Base-by-base conservation (phyloP, 92 coral and sea anemone genomes). In the Palythoa grandiflora region DNA sequence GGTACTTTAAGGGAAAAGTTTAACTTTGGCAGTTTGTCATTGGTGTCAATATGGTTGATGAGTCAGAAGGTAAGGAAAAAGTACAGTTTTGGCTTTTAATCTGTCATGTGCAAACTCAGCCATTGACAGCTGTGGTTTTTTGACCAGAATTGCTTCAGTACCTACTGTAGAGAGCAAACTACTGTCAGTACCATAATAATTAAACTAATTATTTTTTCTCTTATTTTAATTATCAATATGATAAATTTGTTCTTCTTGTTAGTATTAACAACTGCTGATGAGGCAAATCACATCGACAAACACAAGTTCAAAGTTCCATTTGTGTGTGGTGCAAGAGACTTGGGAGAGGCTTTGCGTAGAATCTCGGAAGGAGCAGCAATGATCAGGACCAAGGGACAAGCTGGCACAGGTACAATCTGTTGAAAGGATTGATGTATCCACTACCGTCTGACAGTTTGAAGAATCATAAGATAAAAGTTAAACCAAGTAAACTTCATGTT, bases 281-380 rank as follows among this genome's bases (percentile, higher is more conserved):
- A 95, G 73, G 85, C 95, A 35, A 88, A 97, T 76, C 99, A 97
- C 86, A 95, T 95, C 53, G 97, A 97, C 91, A 97, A 97, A 71
- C 98, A 95, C 87, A 91, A 90, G 79, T 97, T 97, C 71, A 97
- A 94, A 75, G 98, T 97, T 68, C 99, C 99, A 47, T 97, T 97
- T 91, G 99, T 97, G 16, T 97, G 99, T 95, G 99, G 99, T 28
- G 99, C 99, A 77, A 87, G 97, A 17, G 93, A 94, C 85, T 88
- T 97, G 55, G 99, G 99, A 8, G 98, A 97, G 92, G 99, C 99
- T n/a, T 91, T 97, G 52, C 79, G 99, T 84, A 92, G 99, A 88
- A 97, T 97, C 16, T 86, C 92, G 11, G 99, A 97, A 88, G 99
- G 99, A 85, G 99, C 99, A 11, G 99, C 99, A 12, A 97, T 97